phyloP scores from a whole-genome alignment of 2,113 vertebrate species.

The Triplophysa tibetana region DNA sequence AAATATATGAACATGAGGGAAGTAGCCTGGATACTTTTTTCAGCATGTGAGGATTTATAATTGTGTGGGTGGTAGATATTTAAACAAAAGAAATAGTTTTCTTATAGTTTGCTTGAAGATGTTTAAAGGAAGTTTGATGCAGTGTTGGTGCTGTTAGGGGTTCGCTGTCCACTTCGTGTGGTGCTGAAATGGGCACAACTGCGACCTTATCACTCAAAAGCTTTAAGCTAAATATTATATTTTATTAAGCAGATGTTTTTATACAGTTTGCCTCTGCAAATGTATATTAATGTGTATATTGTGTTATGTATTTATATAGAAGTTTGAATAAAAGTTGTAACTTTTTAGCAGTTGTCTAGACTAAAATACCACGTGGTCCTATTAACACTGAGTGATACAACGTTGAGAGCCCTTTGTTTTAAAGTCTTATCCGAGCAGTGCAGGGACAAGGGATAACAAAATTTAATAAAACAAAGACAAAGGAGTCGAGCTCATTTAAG shows the following conservation, averaged over 20 bases:
- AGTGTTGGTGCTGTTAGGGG: not conserved
- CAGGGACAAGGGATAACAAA: not conserved
- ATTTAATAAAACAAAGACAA: not conserved
- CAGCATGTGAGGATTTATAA: not conserved
- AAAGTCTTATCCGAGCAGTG: not conserved
- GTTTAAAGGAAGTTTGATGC: not conserved
- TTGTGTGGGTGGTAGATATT: not conserved
- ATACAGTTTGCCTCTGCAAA: not conserved
- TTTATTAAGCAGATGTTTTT: not conserved
- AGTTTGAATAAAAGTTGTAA: not conserved
- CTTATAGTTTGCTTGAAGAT: not conserved
- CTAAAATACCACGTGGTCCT: not conserved
- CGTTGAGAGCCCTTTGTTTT: not conserved
- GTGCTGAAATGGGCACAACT: slow-evolving; percentile 39
- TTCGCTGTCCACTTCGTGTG: slow-evolving; percentile 42
- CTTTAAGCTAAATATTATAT: not conserved
- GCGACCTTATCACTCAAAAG: not conserved
- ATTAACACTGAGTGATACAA: not conserved
- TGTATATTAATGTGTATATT: not conserved
- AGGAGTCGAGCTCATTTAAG: not conserved
- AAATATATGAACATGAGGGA: not conserved
- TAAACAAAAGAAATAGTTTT: not conserved
- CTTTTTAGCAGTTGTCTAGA: not conserved
- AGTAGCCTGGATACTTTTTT: not conserved
- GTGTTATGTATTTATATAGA: not conserved